These are phyloP conservation scores for Platichthys stellatus DNA, from an alignment of 2,113 vertebrate species.

Conservation along the genomic window DNA sequence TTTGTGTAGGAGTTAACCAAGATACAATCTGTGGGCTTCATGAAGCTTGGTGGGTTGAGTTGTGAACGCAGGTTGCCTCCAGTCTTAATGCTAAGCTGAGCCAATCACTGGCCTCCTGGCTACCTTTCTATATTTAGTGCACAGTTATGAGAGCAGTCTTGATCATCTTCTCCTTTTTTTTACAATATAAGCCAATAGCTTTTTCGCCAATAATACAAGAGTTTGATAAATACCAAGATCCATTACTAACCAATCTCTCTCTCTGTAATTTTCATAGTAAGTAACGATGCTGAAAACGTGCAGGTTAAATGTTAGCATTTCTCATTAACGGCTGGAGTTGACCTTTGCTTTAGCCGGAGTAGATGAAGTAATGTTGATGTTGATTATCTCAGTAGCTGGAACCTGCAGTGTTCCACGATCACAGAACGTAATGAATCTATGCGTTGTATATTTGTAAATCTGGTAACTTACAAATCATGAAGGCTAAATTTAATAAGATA, in stretches of 20 bases:
- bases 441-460: no score
- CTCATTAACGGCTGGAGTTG: not conserved
- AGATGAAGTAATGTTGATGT: slow-evolving; percentile 14
- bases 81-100: not conserved
- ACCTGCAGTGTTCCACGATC: no score
- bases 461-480: no score
- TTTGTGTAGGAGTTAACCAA: not conserved
- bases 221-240: not conserved
- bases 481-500: no score
- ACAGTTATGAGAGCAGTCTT: not conserved
- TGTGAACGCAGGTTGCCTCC: not conserved
- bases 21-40: not conserved
- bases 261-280: not conserved
- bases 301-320: not conserved
- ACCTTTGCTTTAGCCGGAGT: slow-evolving; percentile 24
- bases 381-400: no score
- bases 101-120: not conserved
- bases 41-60: not conserved
- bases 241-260: no score
- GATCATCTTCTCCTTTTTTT: not conserved
- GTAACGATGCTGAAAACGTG: not conserved
- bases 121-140: not conserved
- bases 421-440: no score
- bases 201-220: not conserved
- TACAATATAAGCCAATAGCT: not conserved